A percentile compares a stretch with the other conserved stretches of the same genome.
These are phyloP conservation scores for Aphodius sticticus DNA, from an alignment of 2,888 invertebrate genomes.

Conservation along the genomic window DNA sequence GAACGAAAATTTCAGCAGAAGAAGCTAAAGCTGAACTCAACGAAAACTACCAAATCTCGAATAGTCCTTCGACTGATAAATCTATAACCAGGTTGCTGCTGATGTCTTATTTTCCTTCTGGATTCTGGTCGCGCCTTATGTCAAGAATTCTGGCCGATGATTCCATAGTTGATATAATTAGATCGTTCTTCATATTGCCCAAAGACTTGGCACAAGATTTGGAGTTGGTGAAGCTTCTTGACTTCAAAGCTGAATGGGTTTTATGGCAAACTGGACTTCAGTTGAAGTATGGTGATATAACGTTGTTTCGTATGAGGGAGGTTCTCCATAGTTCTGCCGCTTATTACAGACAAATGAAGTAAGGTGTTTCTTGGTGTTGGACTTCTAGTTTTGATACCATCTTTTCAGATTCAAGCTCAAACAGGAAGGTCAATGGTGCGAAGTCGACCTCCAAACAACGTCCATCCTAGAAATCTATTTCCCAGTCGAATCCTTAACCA, in stretches of 20 bases:
- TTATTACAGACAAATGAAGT: slow-evolving; percentile 60
- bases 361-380: slow-evolving; percentile 36
- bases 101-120: slow-evolving; percentile 97
- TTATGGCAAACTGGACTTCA: slow-evolving; percentile 94
- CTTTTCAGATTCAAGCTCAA: slow-evolving; percentile 72
- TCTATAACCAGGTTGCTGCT: slow-evolving; percentile 80
- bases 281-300: slow-evolving; percentile 82
- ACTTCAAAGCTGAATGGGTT: slow-evolving; percentile 85
- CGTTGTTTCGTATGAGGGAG: slow-evolving; percentile 85
- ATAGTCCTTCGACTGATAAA: slow-evolving; percentile 64
- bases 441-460: slow-evolving; percentile 79
- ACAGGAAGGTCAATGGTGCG: slow-evolving; percentile 87
- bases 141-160: slow-evolving; percentile 92
- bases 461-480: slow-evolving; percentile 88
- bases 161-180: slow-evolving; percentile 79
- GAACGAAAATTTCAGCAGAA: slow-evolving; percentile 35
- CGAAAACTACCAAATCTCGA: slow-evolving; percentile 52
- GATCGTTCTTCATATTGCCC: slow-evolving; percentile 75
- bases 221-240: slow-evolving; percentile 68
- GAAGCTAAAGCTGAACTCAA: slow-evolving; percentile 46
- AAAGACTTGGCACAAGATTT: slow-evolving; percentile 75
- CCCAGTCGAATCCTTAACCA: slow-evolving; percentile 72
- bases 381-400: too few relatives aligned
- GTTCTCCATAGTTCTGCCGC: slow-evolving; percentile 66
- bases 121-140: slow-evolving; percentile 96